These are phyloP conservation scores for Acrocephalus arundinaceus DNA, from an alignment of 2,113 vertebrate genomes.

Conservation along the genomic window DNA sequence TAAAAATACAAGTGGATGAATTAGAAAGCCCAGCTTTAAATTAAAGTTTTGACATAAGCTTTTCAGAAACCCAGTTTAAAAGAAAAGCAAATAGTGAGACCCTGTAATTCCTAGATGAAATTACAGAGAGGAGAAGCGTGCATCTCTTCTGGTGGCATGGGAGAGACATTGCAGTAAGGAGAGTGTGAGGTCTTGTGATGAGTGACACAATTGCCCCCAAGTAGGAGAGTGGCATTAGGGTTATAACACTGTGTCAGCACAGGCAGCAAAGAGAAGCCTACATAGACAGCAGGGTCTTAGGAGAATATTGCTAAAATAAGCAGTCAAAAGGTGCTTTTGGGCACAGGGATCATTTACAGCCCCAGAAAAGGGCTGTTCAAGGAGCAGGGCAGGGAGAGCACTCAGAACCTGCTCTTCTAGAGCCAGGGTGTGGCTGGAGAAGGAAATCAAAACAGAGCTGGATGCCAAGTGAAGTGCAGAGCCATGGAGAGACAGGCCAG, in stretches of 20 bases:
- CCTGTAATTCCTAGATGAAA: constrained; percentile 40
- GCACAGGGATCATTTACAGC: not conserved
- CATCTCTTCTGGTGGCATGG: not conserved
- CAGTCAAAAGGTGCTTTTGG: not conserved
- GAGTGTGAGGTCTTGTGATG: not conserved
- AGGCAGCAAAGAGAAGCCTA: not conserved
- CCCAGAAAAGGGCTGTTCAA: not conserved
- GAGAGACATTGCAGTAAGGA: not conserved
- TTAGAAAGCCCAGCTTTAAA: constrained; percentile 1
- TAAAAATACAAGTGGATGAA: constrained; percentile 6
- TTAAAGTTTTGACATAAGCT: constrained; percentile 28
- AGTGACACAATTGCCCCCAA: not conserved
- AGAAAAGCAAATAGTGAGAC: not conserved
- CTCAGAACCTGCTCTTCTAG: not conserved
- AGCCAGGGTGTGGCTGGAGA: not conserved
- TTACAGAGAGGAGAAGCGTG: not conserved
- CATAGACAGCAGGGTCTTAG: not conserved
- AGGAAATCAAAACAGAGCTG: not conserved
- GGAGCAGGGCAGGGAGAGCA: not conserved
- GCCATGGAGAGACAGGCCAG: not conserved
- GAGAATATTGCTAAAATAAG: not conserved
- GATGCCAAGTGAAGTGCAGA: not conserved
- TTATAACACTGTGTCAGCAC: not conserved
- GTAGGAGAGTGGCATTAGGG: not conserved
- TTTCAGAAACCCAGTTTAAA: constrained; percentile 1